Conservation (phyloP, 2,888 invertebrate genomes). For the Hydrotaea cyrtoneurina region DNA sequence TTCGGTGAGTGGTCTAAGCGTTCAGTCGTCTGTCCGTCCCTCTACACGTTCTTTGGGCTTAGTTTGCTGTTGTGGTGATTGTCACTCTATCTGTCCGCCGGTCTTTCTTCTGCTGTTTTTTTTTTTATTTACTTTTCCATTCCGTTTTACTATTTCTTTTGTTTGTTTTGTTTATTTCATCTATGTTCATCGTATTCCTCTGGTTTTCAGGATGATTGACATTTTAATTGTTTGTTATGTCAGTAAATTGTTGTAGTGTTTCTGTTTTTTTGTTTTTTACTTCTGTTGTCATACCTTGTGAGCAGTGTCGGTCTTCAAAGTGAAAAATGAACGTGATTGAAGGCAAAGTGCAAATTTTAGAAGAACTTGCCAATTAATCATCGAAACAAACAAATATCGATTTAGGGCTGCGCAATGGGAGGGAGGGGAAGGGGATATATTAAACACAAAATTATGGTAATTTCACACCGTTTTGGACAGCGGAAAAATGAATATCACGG, state of each 20-base stretch:
- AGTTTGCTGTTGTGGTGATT: background rate
- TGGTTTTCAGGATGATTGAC: constrained; percentile 67
- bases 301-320: background rate
- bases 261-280: no score
- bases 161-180: constrained; percentile 17
- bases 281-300: background rate
- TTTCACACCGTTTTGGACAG: no score
- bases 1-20: background rate
- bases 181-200: background rate
- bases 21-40: background rate
- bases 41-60: background rate
- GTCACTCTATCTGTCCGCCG: background rate
- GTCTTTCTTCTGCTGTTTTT: background rate
- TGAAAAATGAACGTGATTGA: constrained; percentile 20
- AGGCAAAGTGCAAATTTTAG: background rate
- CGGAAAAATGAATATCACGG: no score
- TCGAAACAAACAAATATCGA: background rate
- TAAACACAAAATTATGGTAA: no score
- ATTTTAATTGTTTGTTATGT: constrained; percentile 69
- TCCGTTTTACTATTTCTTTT: constrained; percentile 1
- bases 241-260: constrained; percentile 10
- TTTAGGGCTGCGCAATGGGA: background rate
- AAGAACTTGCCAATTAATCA: constrained; percentile 12
- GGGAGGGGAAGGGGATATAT: background rate
- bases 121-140: constrained; percentile 30